Evolutionary conservation across 2,113 vertebrate genomes (phyloP).

Genomic region (Cololabis saira): DNA sequence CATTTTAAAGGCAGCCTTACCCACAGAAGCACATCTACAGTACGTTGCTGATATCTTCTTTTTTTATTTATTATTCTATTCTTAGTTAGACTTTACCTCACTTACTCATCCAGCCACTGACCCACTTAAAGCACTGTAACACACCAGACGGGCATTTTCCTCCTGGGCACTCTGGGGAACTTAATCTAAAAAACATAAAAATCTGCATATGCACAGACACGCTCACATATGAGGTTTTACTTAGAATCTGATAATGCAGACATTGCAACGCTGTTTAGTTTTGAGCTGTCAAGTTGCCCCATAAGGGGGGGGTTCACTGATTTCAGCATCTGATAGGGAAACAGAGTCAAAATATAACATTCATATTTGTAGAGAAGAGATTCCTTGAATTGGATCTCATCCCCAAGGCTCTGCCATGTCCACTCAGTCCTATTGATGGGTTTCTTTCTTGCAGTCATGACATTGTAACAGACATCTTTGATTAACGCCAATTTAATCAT

Average conservation of each 20-base stretch:
- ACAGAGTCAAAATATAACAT: background rate
- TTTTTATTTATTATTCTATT: background rate
- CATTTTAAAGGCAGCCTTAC: constrained; percentile 10
- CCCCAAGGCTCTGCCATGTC: too few species aligned
- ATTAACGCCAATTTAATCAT: too few species aligned
- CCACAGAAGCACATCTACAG: constrained; percentile 10
- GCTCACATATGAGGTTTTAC: constrained; percentile 19
- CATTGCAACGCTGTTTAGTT: background rate
- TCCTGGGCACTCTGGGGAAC: constrained; percentile 63
- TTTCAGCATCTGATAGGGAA: constrained; percentile 12
- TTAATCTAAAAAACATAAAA: constrained; percentile 58
- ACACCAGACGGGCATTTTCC: constrained; percentile 69
- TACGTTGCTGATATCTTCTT: constrained; percentile 10
- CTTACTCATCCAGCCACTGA: constrained; percentile 68
- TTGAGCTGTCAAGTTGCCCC: background rate
- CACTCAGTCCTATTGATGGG: too few species aligned
- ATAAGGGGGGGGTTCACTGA: constrained; percentile 12
- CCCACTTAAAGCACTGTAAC: constrained; percentile 66
- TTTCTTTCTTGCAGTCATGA: too few species aligned
- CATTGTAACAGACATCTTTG: too few species aligned
- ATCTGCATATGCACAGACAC: constrained; percentile 32
- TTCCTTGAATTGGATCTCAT: too few species aligned
- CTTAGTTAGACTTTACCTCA: constrained; percentile 68
- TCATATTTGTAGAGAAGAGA: too few species aligned
- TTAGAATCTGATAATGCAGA: constrained; percentile 40